Percentiles rank a stretch among this genome's conserved stretches.
Evolutionary conservation across 2,888 invertebrate species (phyloP).

Genomic region (Chaetogeoica ovagalla): DNA sequence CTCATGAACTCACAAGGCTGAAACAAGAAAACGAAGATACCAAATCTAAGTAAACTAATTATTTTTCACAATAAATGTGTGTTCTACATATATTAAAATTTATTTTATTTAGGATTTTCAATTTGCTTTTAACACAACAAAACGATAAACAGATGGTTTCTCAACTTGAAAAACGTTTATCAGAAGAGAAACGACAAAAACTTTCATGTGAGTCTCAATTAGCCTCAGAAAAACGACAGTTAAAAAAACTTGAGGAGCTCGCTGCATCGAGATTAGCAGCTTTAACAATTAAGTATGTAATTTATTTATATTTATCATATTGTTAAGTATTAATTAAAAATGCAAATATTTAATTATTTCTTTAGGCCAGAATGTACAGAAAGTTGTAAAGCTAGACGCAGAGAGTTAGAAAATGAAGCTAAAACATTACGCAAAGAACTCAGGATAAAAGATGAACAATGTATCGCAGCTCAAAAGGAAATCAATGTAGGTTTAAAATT

Average conservation of each 20-base stretch:
- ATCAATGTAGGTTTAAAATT: constrained; percentile 59
- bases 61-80: not conserved
- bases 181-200: constrained; percentile 81
- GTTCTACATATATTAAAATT: not conserved
- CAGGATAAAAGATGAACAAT: constrained; percentile 69
- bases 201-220: constrained; percentile 74
- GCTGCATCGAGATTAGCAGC: constrained; percentile 60
- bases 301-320: constrained; percentile 7
- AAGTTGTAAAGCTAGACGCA: constrained; percentile 65
- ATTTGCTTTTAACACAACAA: constrained; percentile 72
- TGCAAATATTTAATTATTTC: constrained; percentile 22
- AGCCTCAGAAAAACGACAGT: constrained; percentile 72
- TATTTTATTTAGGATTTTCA: constrained; percentile 67
- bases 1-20: constrained; percentile 74
- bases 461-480: constrained; percentile 65
- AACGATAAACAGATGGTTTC: constrained; percentile 77
- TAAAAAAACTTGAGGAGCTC: constrained; percentile 66
- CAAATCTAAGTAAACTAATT: constrained; percentile 72
- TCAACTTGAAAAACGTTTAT: constrained; percentile 74
- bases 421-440: constrained; percentile 69
- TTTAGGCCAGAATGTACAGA: constrained; percentile 61
- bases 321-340: not conserved
- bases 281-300: constrained; percentile 59
- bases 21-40: constrained; percentile 86
- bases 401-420: constrained; percentile 69